Evolutionary conservation across 2,113 vertebrate genomes (phyloP), one percentile per base, ranked within the genome.

Genomic region (Hippocampus zosterae): DNA sequence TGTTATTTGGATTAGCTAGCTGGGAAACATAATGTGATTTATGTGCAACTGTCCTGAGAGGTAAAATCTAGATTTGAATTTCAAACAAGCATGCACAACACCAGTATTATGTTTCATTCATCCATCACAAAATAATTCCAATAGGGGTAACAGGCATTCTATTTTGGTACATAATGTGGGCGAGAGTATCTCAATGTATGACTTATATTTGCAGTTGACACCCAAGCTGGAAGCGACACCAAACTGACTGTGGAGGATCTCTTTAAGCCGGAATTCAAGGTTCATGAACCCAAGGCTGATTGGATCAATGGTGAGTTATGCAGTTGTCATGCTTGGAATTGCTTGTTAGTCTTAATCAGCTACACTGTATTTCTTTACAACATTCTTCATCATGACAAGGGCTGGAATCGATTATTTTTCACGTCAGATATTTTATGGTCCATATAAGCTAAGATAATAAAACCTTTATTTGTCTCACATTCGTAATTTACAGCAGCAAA

Each of bases 211-310:
- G 67, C 81, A 99, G 97, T 92, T 87, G 96, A 99, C 80, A 92
- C 85, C 0, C 90, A 92, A 76, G 94, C 94, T 75, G 94, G 95
- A 9, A 95, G 95, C 72, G 94, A 97, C 91, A 95, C 93, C 59
- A 94, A 95, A 74, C 80, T 98, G 82, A 92, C 92, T 0, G 91
- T 99, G 90, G 96, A 98, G 77, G 96, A 98, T 80, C 94, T 99
- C 48, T 98, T 98, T 88, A 95, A 92, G 70, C 89, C 93, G 21
- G 94, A 97, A 7, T 96, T 98, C 71, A 18, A 91, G 6, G 81
- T 93, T 61, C 94, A 96, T 23, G 94, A 98, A 88, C 96, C 95
- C 1, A 95, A 96, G 81, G 94, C 94, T 57, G 93, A 89, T 60
- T 98, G 97, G 97, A 95, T 99, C 88, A 96, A 94, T 65, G 95